A percentile compares a stretch with the other conserved stretches of the same genome.
These are phyloP conservation scores for Sussaba pulchella DNA, from an alignment of 2,888 invertebrate species.

Conservation along the genomic window DNA sequence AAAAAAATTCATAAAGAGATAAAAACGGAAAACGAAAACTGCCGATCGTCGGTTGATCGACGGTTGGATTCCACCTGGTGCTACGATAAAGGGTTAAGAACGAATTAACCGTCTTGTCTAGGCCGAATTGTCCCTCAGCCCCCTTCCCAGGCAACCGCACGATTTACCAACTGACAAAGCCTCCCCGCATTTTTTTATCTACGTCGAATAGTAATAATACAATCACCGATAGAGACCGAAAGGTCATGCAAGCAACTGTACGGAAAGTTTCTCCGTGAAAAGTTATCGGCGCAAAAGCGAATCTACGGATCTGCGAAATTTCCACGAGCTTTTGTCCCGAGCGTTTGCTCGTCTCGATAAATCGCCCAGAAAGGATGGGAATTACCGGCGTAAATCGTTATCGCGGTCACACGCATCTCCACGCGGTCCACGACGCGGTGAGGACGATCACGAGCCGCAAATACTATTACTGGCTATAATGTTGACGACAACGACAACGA, in stretches of 20 bases:
- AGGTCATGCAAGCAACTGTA: not conserved
- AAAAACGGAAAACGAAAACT: no score
- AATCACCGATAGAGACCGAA: no score
- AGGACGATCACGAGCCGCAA: slow-evolving; percentile 16
- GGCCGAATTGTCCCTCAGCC: no score
- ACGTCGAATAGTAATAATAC: no score
- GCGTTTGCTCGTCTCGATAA: slow-evolving; percentile 54
- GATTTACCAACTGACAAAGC: not conserved
- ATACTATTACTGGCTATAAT: slow-evolving; percentile 29
- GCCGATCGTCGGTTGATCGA: no score
- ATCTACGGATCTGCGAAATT: slow-evolving; percentile 55
- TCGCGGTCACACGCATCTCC: slow-evolving; percentile 41
- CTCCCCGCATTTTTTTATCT: not conserved
- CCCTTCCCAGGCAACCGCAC: no score
- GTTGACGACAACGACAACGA: slow-evolving; percentile 29
- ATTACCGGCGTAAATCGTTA: slow-evolving; percentile 44
- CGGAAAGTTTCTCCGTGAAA: slow-evolving; percentile 26
- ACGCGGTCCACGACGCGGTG: not conserved
- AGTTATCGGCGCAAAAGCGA: slow-evolving; percentile 36
- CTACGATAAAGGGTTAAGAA: no score
- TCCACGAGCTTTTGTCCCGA: slow-evolving; percentile 25
- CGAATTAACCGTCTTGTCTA: no score
- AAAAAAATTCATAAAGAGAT: no score
- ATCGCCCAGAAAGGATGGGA: slow-evolving; percentile 59
- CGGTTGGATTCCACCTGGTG: no score